Evolutionary conservation across 2,888 invertebrate species (phyloP), one percentile per base, ranked within the genome.

Genomic region (Apotomis turbidana): DNA sequence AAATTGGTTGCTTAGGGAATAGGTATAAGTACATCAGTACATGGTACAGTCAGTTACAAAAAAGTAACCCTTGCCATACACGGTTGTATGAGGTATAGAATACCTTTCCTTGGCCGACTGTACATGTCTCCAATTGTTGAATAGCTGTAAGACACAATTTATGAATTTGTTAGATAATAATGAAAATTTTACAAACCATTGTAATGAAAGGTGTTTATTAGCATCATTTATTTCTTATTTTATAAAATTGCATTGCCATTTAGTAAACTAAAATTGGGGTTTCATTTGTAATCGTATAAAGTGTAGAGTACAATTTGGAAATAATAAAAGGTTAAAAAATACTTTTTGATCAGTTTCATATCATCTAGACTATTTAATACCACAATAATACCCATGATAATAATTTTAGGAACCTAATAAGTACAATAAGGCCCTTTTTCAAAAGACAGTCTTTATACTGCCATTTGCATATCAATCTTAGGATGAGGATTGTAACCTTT

Each of bases 401-500:
- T 6, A 27, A 27, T 27, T 27, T 27, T 27, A 27, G 27, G 27
- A 27, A 27, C 27, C 27, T 27, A 27, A 27, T 41, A 6, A 41
- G 41, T 41, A 41, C 41, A 41, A 41, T 41, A 41, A 5, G 5
- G 41, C 41, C 5, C 41, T 41, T 6, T 41, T 41, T 41, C 5
- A 54, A 36, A 36, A n/a, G 6, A 44, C 52, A 55, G 74, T 51
- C 38, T 61, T 94, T 89, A 97, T 59, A 97, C 96, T 75, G 98
- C 97, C 98, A 99, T 98, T 83, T 96, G 95, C 99, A 99, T 98
- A 72, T 95, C 94, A 79, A 99, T 97, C 89, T 97, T 97, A 4
- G 97, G 96, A 88, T 99, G 96, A 9, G 98, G 98, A 74, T 97
- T 95, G 84, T 99, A 99, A 71, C 95, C 96, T 74, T 95, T 94